phyloP scores from a whole-genome alignment of 2,113 vertebrate genomes.

The Antechinus flavipes region DNA sequence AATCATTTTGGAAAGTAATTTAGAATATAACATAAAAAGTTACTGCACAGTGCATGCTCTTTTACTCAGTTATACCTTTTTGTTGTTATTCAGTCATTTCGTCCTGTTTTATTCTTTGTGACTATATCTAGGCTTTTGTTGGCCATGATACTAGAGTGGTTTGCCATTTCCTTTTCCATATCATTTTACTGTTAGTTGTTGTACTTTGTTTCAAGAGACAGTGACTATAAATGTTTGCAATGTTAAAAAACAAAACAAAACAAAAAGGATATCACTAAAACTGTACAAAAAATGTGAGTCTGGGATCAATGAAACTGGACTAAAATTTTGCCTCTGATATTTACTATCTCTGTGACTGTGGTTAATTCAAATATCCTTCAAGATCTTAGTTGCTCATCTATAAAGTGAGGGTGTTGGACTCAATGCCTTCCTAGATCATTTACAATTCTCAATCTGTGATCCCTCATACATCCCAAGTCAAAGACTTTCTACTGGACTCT shows the following conservation, averaged over 20 bases:
- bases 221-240: not conserved
- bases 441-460: not conserved
- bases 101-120: too few relatives aligned
- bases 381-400: not conserved
- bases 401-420: not conserved
- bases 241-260: not conserved
- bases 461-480: not conserved
- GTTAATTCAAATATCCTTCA: not conserved
- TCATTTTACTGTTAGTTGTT: not conserved
- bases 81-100: too few relatives aligned
- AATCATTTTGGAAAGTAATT: not conserved
- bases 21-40: not conserved
- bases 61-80: not conserved
- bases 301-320: not conserved
- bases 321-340: not conserved
- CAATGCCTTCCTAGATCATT: not conserved
- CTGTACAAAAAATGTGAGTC: not conserved
- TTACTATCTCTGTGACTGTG: not conserved
- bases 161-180: too few relatives aligned
- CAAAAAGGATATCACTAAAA: not conserved
- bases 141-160: too few relatives aligned
- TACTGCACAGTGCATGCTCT: not conserved
- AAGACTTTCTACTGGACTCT: not conserved
- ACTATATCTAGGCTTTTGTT: too few relatives aligned
- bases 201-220: not conserved